Percentiles rank a stretch among this genome's conserved stretches.
Evolutionary conservation across 2,797 vertebrate genomes (phyloP).

Genomic region (Diplodus sargus): DNA sequence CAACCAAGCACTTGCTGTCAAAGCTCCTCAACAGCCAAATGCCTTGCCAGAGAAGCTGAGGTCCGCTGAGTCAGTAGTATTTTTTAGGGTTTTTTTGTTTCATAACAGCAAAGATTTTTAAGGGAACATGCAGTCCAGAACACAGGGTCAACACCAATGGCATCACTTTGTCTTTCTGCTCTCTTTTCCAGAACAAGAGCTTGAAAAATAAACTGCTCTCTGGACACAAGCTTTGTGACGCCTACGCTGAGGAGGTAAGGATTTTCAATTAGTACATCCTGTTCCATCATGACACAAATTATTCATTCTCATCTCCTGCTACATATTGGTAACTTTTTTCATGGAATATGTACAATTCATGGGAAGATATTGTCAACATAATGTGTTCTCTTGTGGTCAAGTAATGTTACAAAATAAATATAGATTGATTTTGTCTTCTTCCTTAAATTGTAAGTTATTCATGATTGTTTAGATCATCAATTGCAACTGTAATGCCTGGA

Average conservation of each 20-base stretch:
- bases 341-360: conserved; percentile 14
- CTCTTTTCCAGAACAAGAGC: conserved; percentile 94
- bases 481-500: neutral
- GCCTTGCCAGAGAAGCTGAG: conserved; percentile 28
- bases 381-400: conserved; percentile 1
- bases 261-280: conserved; percentile 27
- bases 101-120: conserved; percentile 13
- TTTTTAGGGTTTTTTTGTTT: conserved; percentile 20
- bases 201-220: conserved; percentile 97
- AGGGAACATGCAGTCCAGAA: conserved; percentile 7
- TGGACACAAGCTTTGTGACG: conserved; percentile 95
- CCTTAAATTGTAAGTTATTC: neutral
- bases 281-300: conserved; percentile 26
- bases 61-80: conserved; percentile 18
- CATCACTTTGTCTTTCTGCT: conserved; percentile 34
- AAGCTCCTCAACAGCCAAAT: conserved; percentile 20
- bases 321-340: conserved; percentile 39
- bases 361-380: neutral
- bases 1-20: conserved; percentile 42
- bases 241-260: conserved; percentile 96
- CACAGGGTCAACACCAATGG: conserved; percentile 8
- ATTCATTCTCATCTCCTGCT: conserved; percentile 17
- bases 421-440: neutral
- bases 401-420: conserved; percentile 8
- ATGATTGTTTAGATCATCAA: neutral